Percentiles rank a stretch among this genome's conserved stretches.
phyloP scores from a whole-genome alignment of 2,113 vertebrate species.

The Ploceus nigricollis region DNA sequence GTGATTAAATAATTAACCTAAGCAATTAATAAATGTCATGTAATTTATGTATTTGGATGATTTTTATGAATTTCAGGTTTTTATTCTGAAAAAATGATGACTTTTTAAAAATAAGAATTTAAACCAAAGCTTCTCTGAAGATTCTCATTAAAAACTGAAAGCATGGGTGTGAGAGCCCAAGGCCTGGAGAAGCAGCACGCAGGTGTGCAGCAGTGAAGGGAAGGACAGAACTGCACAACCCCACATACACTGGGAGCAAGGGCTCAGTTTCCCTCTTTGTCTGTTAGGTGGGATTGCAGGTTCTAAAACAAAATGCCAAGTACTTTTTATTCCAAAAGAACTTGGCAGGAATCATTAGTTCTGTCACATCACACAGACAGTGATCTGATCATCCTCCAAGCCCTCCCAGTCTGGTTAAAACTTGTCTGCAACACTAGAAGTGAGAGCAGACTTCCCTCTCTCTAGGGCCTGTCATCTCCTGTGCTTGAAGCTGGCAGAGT shows the following conservation, averaged over 20 bases:
- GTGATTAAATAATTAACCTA: not conserved
- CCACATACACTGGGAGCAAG: not conserved
- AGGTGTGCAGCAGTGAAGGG: not conserved
- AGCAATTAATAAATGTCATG: not conserved
- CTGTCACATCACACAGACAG: not conserved
- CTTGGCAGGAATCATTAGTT: not conserved
- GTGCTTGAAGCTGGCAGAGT: not conserved
- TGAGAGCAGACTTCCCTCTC: not conserved
- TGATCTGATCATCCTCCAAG: not conserved
- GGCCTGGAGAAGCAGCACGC: not conserved
- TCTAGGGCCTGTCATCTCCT: not conserved
- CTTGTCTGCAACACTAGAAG: not conserved
- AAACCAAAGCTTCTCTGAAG: not conserved
- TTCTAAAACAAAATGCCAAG: not conserved
- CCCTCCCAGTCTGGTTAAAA: not conserved
- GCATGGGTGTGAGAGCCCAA: not conserved
- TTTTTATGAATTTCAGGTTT: not conserved
- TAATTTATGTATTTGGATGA: not conserved
- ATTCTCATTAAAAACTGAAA: not conserved
- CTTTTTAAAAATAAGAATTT: not conserved
- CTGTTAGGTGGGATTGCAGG: not conserved
- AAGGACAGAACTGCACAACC: not conserved
- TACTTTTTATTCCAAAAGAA: not conserved
- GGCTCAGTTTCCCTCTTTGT: not conserved
- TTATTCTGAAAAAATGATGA: not conserved